Evolutionary conservation across 1,140 invertebrate species (phyloP).

Genomic region (Oedothorax gibbosus): DNA sequence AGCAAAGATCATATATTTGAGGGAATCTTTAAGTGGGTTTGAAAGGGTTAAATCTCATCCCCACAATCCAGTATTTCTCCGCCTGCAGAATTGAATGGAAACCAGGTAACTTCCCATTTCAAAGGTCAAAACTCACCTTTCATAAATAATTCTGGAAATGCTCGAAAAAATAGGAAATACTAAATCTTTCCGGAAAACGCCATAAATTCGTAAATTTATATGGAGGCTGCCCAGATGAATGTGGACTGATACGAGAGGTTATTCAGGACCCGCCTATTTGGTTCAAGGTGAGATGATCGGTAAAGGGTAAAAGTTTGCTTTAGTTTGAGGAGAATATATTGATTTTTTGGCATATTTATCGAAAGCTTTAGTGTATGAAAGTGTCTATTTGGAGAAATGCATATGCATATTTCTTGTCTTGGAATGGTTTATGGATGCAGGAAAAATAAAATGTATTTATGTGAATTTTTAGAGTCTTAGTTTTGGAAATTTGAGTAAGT

Average conservation of each 20-base stretch:
- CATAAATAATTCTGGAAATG: slow-evolving; percentile 52
- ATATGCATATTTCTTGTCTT: background rate
- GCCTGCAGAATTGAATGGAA: slow-evolving; percentile 2
- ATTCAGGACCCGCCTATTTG: slow-evolving; percentile 30
- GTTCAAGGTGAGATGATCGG: background rate
- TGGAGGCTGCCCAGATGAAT: slow-evolving; percentile 27
- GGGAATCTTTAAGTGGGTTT: background rate
- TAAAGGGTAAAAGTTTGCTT: slow-evolving; percentile 10
- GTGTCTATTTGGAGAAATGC: background rate
- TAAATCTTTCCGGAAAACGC: slow-evolving; percentile 48
- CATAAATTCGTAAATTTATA: slow-evolving; percentile 53
- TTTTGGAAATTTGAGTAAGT: too few relatives aligned
- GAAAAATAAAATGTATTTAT: too few relatives aligned
- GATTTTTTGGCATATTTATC: slow-evolving; percentile 1
- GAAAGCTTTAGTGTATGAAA: background rate
- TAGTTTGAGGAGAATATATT: background rate
- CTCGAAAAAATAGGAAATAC: slow-evolving; percentile 51
- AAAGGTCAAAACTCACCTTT: slow-evolving; percentile 21
- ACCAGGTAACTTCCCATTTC: background rate
- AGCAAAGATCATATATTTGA: too few relatives aligned
- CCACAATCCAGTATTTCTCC: slow-evolving; percentile 13
- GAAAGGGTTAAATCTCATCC: background rate
- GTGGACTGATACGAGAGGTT: slow-evolving; percentile 48
- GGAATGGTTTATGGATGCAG: too few relatives aligned
- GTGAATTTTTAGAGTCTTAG: too few relatives aligned